Base-by-base conservation (phyloP, 2,888 invertebrate genomes). In the Tinea semifulvella region DNA sequence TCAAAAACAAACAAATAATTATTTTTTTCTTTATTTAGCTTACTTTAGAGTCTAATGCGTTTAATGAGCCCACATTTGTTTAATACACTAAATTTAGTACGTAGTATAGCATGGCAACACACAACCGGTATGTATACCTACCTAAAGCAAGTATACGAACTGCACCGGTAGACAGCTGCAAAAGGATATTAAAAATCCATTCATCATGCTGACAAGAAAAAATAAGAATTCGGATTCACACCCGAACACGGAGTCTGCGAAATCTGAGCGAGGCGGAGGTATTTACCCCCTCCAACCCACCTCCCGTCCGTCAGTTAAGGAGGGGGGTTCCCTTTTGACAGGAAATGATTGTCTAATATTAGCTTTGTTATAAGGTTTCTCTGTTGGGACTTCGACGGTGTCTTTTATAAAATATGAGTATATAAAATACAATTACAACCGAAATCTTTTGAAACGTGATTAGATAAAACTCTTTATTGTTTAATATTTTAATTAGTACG, bases 301-400 rank as follows among this genome's bases (percentile, higher is more conserved):
- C 31, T 11, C 43, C 20, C 26, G 31, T 56, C 58, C 58, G 56
- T 58, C 58, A 60, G 59, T 17, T 18, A 10, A 14, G 20, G 62
- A 63, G 54, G 56, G 48, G 43, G 56, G 68, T 74, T 65, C 72
- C 72, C 73, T 69, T 76, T 74, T 79, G 75, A 77, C 77, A 77
- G 75, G 79, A 80, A 79, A 80, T 79, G 77, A 77, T 79, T 77
- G 76, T 75, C 79, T 77, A 77, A 79, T 77, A 77, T 77, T 76
- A 77, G 79, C 79, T 76, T 73, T 75, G 76, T 77, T 75, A 71
- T 74, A 75, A 68, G 75, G 75, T 72, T 68, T 65, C 71, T 72
- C 74, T 74, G 65, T 64, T 60, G 76, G 72, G 74, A 77, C 57
- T 61, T 55, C 48, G 56, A 54, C 53, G 58, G 22, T 53, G 61